A percentile compares a stretch with the other conserved stretches of the same genome.
Conservation (phyloP, 2,797 vertebrate genomes). For the Amphiprion clarkii region DNA sequence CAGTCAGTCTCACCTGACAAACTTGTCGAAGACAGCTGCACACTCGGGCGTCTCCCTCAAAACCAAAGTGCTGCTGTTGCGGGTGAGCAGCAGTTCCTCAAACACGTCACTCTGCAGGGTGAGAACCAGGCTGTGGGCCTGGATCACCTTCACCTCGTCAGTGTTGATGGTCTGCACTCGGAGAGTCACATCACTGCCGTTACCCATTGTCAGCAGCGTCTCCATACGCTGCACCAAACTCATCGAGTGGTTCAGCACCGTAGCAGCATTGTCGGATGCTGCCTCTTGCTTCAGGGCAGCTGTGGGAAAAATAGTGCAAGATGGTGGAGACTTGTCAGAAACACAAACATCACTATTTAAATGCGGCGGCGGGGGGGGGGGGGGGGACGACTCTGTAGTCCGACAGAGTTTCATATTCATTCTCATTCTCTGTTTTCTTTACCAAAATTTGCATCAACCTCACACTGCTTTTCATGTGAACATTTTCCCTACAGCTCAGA, state of each 20-base stretch:
- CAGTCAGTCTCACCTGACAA: constrained; percentile 88
- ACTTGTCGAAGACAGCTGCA: constrained; percentile 92
- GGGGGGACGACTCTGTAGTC: too few species aligned
- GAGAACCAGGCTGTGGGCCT: constrained; percentile 93
- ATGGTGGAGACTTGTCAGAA: constrained; percentile 7
- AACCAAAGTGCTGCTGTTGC: constrained; percentile 84
- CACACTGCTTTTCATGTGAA: not conserved
- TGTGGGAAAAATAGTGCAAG: constrained; percentile 36
- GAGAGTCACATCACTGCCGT: constrained; percentile 90
- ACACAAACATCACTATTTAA: not conserved
- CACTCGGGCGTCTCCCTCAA: constrained; percentile 87
- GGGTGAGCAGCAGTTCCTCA: constrained; percentile 88
- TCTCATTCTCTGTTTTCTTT: not conserved
- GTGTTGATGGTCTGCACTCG: constrained; percentile 89
- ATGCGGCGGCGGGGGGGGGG: too few species aligned
- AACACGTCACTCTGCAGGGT: constrained; percentile 93
- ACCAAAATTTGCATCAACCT: not conserved
- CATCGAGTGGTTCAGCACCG: constrained; percentile 94
- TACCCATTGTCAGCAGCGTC: constrained; percentile 88
- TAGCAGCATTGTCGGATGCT: constrained; percentile 77
- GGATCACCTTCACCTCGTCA: constrained; percentile 94
- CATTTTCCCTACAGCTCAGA: constrained; percentile 24
- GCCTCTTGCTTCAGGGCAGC: constrained; percentile 89
- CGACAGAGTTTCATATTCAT: not conserved
- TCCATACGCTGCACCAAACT: constrained; percentile 91